phyloP scores from a whole-genome alignment of 2,113 vertebrate species.

The Pungitius pungitius region DNA sequence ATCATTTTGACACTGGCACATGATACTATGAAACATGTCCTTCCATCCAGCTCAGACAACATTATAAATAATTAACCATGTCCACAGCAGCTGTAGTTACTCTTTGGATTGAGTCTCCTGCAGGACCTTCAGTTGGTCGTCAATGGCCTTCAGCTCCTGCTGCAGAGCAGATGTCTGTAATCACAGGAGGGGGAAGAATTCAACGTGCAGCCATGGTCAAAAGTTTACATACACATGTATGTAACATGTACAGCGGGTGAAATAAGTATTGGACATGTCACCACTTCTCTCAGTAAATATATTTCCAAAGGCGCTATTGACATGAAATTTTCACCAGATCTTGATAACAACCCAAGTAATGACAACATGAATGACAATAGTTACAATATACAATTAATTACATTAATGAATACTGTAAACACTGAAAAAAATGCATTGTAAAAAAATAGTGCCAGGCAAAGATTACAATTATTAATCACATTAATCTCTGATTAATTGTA shows the following conservation, averaged over 20 bases:
- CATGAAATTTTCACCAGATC: no score
- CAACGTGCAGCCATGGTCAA: background rate
- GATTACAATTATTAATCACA: no score
- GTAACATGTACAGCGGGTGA: no score
- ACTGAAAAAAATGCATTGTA: background rate
- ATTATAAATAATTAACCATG: background rate
- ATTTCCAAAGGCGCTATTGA: no score
- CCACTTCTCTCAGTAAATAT: no score
- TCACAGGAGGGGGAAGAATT: background rate
- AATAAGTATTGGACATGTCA: no score
- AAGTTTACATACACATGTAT: background rate
- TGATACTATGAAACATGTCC: background rate
- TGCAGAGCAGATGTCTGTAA: constrained; percentile 71
- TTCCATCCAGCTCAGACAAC: background rate
- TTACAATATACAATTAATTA: no score
- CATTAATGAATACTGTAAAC: background rate
- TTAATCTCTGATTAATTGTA: no score
- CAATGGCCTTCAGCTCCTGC: constrained; percentile 74
- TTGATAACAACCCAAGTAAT: no score
- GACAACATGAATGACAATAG: no score
- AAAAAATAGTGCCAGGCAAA: no score
- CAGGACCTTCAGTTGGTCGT: constrained; percentile 71
- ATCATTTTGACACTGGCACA: background rate
- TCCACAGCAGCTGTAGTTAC: constrained; percentile 7
- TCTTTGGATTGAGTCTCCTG: constrained; percentile 27